Evolutionary conservation across 2,888 invertebrate genomes (phyloP).

Genomic region (Ariolimax columbianus): DNA sequence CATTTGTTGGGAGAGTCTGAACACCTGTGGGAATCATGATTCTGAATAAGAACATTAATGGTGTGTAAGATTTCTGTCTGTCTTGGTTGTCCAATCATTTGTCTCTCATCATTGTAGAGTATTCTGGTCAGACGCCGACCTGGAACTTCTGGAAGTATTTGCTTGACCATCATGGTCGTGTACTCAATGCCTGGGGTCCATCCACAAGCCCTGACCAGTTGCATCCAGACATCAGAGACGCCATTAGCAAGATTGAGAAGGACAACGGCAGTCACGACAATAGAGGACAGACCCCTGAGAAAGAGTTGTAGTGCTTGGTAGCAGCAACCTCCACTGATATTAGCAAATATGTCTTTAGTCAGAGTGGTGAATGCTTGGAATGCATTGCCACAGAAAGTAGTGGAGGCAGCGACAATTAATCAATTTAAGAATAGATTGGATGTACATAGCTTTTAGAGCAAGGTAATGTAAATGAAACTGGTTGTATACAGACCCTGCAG

Average conservation of each 20-base stretch:
- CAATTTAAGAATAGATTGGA: too few species aligned
- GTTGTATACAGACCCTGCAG: too few species aligned
- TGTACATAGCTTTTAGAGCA: too few species aligned
- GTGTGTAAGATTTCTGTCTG: too few species aligned
- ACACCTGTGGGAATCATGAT: too few species aligned
- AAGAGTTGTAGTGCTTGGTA: slow-evolving; percentile 19
- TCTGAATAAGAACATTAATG: too few species aligned
- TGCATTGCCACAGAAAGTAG: too few species aligned
- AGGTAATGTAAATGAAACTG: too few species aligned
- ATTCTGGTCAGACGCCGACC: slow-evolving; percentile 74
- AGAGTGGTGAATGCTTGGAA: too few species aligned
- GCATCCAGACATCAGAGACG: slow-evolving; percentile 53
- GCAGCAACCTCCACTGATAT: not conserved
- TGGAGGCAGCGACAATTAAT: too few species aligned
- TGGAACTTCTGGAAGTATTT: slow-evolving; percentile 82
- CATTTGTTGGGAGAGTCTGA: too few species aligned
- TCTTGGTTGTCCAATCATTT: not conserved
- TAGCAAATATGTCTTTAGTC: too few species aligned
- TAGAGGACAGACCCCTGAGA: not conserved
- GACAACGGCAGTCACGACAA: not conserved
- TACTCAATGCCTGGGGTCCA: slow-evolving; percentile 79
- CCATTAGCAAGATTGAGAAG: slow-evolving; percentile 50
- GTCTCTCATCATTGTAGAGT: slow-evolving; percentile 59
- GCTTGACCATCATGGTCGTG: slow-evolving; percentile 79
- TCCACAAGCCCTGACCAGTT: slow-evolving; percentile 67